Percentiles rank a stretch among this genome's conserved stretches.
phyloP scores from a whole-genome alignment of 2,113 vertebrate species.

The Regulus satrapa region DNA sequence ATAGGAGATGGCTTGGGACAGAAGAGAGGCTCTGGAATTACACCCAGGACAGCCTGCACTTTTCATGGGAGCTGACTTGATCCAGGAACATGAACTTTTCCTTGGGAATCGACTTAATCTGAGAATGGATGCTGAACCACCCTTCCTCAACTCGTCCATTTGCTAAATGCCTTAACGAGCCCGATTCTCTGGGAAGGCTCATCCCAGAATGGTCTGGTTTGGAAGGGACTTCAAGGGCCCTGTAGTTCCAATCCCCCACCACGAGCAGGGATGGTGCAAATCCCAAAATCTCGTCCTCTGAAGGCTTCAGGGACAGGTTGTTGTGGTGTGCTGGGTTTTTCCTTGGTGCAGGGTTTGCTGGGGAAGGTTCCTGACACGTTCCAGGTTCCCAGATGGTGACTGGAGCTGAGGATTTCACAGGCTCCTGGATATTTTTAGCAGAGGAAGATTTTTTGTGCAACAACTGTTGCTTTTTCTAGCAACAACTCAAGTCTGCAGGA shows the following conservation, averaged over 20 bases:
- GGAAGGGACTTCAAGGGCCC: neutral
- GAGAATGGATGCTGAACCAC: neutral
- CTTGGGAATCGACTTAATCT: neutral
- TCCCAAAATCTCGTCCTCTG: neutral
- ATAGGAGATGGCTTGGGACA: too few relatives aligned
- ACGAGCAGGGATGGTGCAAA: neutral
- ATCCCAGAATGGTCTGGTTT: neutral
- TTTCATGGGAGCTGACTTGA: too few relatives aligned
- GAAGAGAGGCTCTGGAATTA: neutral
- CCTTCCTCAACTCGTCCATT: neutral
- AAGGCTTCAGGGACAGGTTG: neutral
- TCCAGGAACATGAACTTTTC: neutral
- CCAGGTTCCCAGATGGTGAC: neutral
- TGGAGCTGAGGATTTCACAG: slow-evolving; percentile 11
- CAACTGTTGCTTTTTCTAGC: slow-evolving; percentile 25
- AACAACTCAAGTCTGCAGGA: neutral
- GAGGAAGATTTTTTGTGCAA: slow-evolving; percentile 4
- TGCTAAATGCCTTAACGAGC: neutral
- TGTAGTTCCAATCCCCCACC: neutral
- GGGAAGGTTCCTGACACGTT: neutral
- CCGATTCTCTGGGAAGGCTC: neutral
- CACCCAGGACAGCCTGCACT: neutral
- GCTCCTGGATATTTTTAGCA: neutral
- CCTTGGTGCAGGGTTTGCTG: neutral
- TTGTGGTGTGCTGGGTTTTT: neutral